These are phyloP conservation scores for Rhagonycha fulva DNA, from an alignment of 2,888 invertebrate genomes.

Conservation along the genomic window DNA sequence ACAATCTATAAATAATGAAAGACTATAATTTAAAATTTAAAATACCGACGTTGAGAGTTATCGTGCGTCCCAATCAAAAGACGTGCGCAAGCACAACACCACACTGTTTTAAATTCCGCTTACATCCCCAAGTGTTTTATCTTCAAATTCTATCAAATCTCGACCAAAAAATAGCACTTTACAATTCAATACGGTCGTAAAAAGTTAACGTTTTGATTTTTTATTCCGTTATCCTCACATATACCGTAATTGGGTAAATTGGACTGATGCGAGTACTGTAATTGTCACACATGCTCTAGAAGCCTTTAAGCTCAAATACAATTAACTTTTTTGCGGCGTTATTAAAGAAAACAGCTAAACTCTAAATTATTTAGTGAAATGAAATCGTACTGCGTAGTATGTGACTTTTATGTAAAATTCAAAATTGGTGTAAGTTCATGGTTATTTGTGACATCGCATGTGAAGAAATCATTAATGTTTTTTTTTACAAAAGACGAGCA, in stretches of 20 bases:
- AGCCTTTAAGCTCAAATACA: not conserved
- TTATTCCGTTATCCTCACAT: not conserved
- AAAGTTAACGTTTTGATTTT: not conserved
- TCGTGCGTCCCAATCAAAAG: slow-evolving; percentile 39
- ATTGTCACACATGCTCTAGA: not conserved
- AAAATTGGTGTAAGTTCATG: not conserved
- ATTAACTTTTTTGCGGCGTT: not conserved
- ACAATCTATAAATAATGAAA: slow-evolving; percentile 44
- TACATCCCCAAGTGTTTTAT: slow-evolving; percentile 34
- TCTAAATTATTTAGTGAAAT: not conserved
- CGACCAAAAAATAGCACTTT: slow-evolving; percentile 41
- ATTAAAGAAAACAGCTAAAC: not conserved
- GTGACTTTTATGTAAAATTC: not conserved
- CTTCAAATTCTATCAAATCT: slow-evolving; percentile 41
- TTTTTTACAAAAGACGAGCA: not conserved
- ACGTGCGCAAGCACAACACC: slow-evolving; percentile 39
- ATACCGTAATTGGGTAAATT: not conserved
- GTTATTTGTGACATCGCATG: slow-evolving; percentile 1
- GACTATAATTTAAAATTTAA: slow-evolving; percentile 47
- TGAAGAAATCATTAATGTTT: not conserved
- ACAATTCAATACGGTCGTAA: slow-evolving; percentile 40
- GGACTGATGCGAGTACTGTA: not conserved
- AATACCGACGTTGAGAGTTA: slow-evolving; percentile 39
- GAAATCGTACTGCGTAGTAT: not conserved
- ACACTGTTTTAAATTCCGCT: slow-evolving; percentile 41